phyloP scores from a whole-genome alignment of 2,797 vertebrate genomes.

The Chiloscyllium punctatum region DNA sequence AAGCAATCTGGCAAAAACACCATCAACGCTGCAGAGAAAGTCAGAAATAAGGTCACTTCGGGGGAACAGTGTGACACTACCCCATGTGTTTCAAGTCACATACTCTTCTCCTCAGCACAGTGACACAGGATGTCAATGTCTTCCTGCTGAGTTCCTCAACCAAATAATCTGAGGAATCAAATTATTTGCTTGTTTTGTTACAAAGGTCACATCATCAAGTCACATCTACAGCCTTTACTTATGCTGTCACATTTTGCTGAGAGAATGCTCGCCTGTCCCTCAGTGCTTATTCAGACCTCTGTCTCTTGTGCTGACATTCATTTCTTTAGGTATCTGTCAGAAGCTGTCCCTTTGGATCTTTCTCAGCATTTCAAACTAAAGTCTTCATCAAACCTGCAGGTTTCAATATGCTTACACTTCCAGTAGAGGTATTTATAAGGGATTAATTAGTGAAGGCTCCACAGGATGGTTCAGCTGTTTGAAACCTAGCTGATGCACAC shows the following conservation, averaged over 20 bases:
- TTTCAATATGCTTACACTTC: not conserved
- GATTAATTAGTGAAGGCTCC: not conserved
- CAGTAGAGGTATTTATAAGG: not conserved
- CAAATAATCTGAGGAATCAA: not conserved
- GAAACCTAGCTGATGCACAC: not conserved
- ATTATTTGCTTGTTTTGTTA: slow-evolving; percentile 8
- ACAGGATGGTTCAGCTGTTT: not conserved
- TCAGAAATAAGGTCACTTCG: not conserved
- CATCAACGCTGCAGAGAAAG: not conserved
- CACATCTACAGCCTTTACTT: not conserved
- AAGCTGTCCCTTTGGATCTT: not conserved
- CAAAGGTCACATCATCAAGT: slow-evolving; percentile 16
- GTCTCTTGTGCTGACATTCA: not conserved
- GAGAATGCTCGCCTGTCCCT: not conserved
- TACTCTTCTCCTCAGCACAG: not conserved
- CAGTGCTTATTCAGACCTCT: not conserved
- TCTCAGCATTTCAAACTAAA: not conserved
- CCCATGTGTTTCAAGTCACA: not conserved
- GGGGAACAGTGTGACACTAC: not conserved
- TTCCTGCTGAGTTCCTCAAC: not conserved
- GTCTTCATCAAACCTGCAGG: not conserved
- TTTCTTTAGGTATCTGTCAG: not conserved
- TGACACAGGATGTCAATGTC: not conserved
- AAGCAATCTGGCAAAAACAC: not conserved
- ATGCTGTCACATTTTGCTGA: not conserved